Evolutionary conservation across 2,113 vertebrate species (phyloP), one percentile per base, ranked within the genome.

Genomic region (Podarcis cretensis): DNA sequence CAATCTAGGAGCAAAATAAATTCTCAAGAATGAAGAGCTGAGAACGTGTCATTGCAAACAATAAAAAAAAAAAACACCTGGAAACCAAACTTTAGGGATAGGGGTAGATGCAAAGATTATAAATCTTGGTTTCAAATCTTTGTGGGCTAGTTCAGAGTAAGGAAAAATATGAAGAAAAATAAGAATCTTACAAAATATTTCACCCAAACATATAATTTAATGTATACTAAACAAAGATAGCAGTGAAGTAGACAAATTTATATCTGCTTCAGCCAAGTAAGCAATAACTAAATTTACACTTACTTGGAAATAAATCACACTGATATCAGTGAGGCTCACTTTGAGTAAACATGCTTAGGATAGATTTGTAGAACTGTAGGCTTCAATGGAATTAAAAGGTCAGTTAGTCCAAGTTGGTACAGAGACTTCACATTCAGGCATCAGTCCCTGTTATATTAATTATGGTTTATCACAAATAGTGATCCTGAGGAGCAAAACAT

Each of bases 1-100:
- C 73, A 83, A 83, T 69, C 81, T 77, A 78, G 40, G 81, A 77
- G 40, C 40, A 75, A 83, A 69, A 88, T 88, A 88, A 77, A 88
- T 69, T 54, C n/a, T 78, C n/a, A 66, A 30, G 74, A 77, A 88
- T 77, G 40, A 86, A 83, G 81, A 83, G 74, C 63, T 37, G 59
- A 88, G n/a, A 78, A 88, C n/a, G 69, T 69, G 81, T 69, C 59
- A 30, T 68, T 77, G 73, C 23, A 88, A 76, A 83, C 63, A 76
- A 84, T 54, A 83, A 88, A 83, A 80, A 73, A 87, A 68, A 30
- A 80, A 73, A 87, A 68, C 18, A 40, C 27, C 59, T 54, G 40
- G 59, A 83, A 83, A 77, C 40, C 59, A 88, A 83, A 88, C 59
- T 77, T 77, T 77, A 68, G 21, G 9, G 25, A 84, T 83, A 32